Percentiles rank a stretch among this genome's conserved stretches.
These are phyloP conservation scores for Morphnarchus princeps DNA, from an alignment of 2,113 vertebrate genomes.

Conservation along the genomic window DNA sequence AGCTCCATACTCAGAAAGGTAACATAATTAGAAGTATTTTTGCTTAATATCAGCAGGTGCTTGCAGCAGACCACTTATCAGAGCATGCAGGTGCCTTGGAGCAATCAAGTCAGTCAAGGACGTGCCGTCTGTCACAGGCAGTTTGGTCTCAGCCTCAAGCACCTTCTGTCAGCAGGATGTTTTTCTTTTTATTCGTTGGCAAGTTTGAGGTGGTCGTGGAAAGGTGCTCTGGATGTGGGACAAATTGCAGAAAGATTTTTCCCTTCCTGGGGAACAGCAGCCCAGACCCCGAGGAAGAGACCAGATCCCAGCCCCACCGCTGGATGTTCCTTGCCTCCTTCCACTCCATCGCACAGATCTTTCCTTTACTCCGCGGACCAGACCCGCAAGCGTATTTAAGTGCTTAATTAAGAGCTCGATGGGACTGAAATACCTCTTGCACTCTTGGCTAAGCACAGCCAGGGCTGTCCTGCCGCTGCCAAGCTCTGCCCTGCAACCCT, in stretches of 20 bases:
- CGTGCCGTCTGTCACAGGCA: neutral
- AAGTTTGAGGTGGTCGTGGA: neutral
- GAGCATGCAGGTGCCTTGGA: neutral
- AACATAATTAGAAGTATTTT: neutral
- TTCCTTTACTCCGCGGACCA: neutral
- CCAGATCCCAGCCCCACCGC: neutral
- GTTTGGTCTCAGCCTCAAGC: neutral
- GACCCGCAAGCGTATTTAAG: neutral
- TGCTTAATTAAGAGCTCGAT: neutral
- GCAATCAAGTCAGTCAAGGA: neutral
- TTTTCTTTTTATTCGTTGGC: neutral
- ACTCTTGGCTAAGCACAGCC: neutral
- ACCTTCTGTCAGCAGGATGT: neutral
- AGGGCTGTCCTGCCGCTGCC: neutral
- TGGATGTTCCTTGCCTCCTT: neutral
- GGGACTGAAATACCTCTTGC: neutral
- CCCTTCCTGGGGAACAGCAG: neutral
- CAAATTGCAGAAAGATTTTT: neutral
- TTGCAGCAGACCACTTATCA: neutral
- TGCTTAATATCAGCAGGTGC: neutral
- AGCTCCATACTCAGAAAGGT: conserved; percentile 79
- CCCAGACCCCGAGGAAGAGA: neutral
- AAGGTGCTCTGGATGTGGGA: neutral
- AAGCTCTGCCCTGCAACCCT: neutral
- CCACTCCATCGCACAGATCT: neutral